A percentile compares a stretch with the other conserved stretches of the same genome.
Evolutionary conservation across 2,888 invertebrate species (phyloP).

Genomic region (Prenolepis imparis): DNA sequence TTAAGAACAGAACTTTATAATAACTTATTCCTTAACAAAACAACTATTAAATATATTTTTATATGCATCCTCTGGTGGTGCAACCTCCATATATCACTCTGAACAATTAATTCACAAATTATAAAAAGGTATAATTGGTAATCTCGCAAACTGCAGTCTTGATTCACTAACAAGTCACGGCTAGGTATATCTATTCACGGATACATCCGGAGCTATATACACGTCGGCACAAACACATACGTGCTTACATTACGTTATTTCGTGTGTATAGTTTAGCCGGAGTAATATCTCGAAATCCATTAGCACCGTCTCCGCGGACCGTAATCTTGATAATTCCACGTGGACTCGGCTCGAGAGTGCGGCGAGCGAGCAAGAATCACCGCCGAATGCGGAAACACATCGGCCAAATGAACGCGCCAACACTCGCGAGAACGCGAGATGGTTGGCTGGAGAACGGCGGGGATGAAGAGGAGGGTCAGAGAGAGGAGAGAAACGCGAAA

Average conservation of each 20-base stretch:
- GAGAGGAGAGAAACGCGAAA: conserved; percentile 27
- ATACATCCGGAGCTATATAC: not conserved
- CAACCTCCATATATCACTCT: not conserved
- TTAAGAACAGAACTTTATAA: not conserved
- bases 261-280: conserved; percentile 14
- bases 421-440: conserved; percentile 17
- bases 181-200: not conserved
- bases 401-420: conserved; percentile 40
- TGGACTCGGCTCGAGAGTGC: conserved; percentile 53
- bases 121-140: not conserved
- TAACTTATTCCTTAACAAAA: not conserved
- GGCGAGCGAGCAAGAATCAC: conserved; percentile 42
- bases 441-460: conserved; percentile 13
- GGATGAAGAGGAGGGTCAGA: not conserved
- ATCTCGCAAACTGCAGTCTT: not conserved
- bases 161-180: not conserved
- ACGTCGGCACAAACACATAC: not conserved
- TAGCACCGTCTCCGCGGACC: conserved; percentile 50
- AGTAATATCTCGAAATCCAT: conserved; percentile 57
- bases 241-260: conserved; percentile 12
- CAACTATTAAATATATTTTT: not conserved
- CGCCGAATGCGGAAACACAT: conserved; percentile 44
- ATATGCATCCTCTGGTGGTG: not conserved
- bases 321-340: conserved; percentile 66
- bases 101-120: not conserved